Evolutionary conservation across 2,888 invertebrate species (phyloP).

Genomic region (Acrocyrtus sp.): DNA sequence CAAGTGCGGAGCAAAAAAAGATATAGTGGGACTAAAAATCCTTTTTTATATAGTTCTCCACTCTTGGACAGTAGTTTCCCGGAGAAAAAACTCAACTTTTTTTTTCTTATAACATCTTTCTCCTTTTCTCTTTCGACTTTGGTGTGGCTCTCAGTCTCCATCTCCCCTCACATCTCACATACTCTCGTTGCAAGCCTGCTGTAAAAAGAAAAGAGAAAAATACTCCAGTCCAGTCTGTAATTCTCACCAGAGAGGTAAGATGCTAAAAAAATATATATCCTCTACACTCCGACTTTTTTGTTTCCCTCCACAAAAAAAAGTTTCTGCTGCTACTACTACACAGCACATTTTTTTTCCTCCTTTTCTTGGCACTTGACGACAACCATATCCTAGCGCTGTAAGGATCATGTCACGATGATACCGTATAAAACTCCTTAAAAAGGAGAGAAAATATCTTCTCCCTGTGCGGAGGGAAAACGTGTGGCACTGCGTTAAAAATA

Average conservation of each 20-base stretch:
- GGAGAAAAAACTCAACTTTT: background rate
- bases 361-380: background rate
- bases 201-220: constrained; percentile 4
- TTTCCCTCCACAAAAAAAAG: too few relatives aligned
- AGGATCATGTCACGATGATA: background rate
- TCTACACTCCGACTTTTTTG: background rate
- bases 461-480: too few relatives aligned
- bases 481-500: background rate
- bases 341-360: too few relatives aligned
- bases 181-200: too few relatives aligned
- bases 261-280: constrained; percentile 5
- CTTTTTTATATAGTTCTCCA: background rate
- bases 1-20: too few relatives aligned
- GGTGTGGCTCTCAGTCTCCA: too few relatives aligned
- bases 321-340: too few relatives aligned
- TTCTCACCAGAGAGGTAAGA: background rate
- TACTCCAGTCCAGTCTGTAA: background rate
- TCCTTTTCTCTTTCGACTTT: background rate
- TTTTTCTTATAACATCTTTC: too few relatives aligned
- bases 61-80: too few relatives aligned
- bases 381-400: background rate
- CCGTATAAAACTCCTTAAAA: too few relatives aligned
- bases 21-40: background rate
- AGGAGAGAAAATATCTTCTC: too few relatives aligned
- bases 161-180: too few relatives aligned